A percentile compares a stretch with the other conserved stretches of the same genome.
These are phyloP conservation scores for Parauchenoglanis ngamensis DNA, from an alignment of 2,797 vertebrate genomes.

Conservation along the genomic window DNA sequence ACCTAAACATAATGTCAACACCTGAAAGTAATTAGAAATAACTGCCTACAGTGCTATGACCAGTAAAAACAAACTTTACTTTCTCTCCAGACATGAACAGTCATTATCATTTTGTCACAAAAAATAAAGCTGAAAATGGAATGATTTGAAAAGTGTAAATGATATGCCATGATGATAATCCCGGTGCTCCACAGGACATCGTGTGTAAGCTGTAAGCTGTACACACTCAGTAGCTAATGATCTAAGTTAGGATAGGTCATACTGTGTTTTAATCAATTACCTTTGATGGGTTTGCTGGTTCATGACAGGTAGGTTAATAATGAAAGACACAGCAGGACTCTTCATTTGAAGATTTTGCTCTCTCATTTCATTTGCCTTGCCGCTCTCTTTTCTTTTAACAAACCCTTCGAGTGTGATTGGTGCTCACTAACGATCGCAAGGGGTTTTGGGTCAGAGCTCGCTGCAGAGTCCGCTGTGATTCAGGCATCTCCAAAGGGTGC, in stretches of 20 bases:
- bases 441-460: not conserved
- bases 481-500: slow-evolving; percentile 1
- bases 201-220: not conserved
- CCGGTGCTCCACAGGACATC: not conserved
- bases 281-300: not conserved
- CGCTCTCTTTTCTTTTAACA: not conserved
- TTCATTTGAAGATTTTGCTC: not conserved
- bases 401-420: not conserved
- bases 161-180: not conserved
- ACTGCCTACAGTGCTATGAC: not conserved
- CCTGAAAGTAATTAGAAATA: not conserved
- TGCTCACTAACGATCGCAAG: not conserved
- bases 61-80: not conserved
- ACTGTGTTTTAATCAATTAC: not conserved
- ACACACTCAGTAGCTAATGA: not conserved
- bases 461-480: not conserved
- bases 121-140: not conserved
- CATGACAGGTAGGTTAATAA: not conserved
- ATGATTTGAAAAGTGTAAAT: not conserved
- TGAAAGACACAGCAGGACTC: not conserved
- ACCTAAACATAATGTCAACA: not conserved
- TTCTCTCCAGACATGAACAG: not conserved
- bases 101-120: not conserved
- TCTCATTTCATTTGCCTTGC: not conserved
- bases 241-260: not conserved